Evolutionary conservation across 2,113 vertebrate genomes (phyloP).

Genomic region (Leucopsar rothschildi): DNA sequence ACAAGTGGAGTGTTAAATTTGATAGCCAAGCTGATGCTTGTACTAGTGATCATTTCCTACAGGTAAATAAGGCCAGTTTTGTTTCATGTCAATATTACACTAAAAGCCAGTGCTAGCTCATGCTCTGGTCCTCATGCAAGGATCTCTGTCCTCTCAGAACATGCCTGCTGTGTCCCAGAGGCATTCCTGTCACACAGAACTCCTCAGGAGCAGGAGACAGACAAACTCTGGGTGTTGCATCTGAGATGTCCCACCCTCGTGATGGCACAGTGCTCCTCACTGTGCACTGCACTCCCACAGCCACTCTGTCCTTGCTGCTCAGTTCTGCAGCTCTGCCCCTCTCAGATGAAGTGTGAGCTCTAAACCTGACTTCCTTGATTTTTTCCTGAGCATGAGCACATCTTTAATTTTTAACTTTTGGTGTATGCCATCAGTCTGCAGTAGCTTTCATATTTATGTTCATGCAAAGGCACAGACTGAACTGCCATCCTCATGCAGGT

Average conservation of each 20-base stretch:
- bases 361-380: background rate
- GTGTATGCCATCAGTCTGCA: background rate
- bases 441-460: background rate
- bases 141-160: background rate
- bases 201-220: background rate
- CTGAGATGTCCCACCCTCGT: background rate
- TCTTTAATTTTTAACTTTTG: background rate
- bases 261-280: background rate
- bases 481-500: background rate
- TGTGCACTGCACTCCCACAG: background rate
- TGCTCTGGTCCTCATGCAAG: fast-evolving
- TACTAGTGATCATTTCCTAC: background rate
- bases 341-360: background rate
- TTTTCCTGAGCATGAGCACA: background rate
- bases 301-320: background rate
- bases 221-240: background rate
- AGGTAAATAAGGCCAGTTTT: background rate
- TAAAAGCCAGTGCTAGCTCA: background rate
- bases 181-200: background rate
- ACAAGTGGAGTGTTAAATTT: background rate
- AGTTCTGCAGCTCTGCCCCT: background rate
- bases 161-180: fast-evolving
- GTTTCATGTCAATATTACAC: background rate
- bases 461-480: fast-evolving
- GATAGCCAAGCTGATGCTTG: background rate